These are phyloP conservation scores for Chrysochloris asiatica DNA, from an alignment of 2,113 vertebrate species.

Conservation along the genomic window DNA sequence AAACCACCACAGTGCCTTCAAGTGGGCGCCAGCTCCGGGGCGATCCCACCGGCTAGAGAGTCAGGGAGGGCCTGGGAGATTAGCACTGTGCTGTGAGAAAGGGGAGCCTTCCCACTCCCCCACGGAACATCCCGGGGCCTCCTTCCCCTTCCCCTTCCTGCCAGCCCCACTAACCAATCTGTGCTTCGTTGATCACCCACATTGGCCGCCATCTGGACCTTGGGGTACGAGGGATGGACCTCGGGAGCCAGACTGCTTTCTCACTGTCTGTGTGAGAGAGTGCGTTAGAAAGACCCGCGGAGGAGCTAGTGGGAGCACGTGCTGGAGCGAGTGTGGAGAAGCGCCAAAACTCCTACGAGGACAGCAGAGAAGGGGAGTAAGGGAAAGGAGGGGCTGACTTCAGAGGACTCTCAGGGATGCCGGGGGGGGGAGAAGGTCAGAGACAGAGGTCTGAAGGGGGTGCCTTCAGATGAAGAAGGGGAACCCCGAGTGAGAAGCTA, in stretches of 20 bases:
- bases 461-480: neutral
- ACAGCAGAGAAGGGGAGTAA: neutral
- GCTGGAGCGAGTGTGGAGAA: too few relatives aligned
- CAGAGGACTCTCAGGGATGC: too few relatives aligned
- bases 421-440: accelerated
- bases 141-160: neutral
- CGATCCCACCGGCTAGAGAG: too few relatives aligned
- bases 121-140: too few relatives aligned
- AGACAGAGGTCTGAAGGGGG: neutral
- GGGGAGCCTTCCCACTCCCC: too few relatives aligned
- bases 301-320: too few relatives aligned
- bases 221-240: conserved; percentile 45
- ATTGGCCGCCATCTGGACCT: conserved; percentile 81
- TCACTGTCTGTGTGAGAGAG: conserved; percentile 24
- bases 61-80: too few relatives aligned
- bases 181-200: conserved; percentile 79
- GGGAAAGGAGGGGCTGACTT: neutral
- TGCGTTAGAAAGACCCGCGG: neutral
- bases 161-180: conserved; percentile 77
- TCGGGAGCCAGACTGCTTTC: conserved; percentile 70
- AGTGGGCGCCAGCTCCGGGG: too few relatives aligned
- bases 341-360: neutral
- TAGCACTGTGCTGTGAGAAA: too few relatives aligned
- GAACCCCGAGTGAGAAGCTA: too few relatives aligned
- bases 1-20: too few relatives aligned